Evolutionary conservation across 2,113 vertebrate genomes (phyloP).

Genomic region (Trogon surrucura): DNA sequence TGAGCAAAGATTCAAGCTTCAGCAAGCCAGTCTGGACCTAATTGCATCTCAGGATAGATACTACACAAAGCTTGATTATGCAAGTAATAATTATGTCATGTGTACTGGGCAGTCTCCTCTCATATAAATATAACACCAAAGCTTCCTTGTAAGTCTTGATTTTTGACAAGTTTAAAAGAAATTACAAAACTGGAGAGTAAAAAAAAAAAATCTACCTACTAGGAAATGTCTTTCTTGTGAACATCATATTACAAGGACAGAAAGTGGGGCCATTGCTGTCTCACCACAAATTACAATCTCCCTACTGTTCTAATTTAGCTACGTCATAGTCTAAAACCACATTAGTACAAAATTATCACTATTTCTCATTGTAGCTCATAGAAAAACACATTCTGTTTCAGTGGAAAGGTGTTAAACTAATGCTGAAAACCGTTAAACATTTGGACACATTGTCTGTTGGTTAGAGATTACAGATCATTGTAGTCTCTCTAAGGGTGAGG

Average conservation of each 20-base stretch:
- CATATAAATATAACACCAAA: neutral
- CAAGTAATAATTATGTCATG: constrained; percentile 25
- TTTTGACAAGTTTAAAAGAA: neutral
- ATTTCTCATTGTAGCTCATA: neutral
- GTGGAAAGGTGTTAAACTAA: neutral
- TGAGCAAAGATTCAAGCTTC: constrained; percentile 41
- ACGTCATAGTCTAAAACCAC: neutral
- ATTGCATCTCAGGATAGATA: constrained; percentile 22
- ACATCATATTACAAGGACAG: neutral
- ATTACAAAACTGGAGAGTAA: neutral
- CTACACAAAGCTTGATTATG: neutral
- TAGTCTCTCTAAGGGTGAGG: neutral
- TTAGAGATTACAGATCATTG: neutral
- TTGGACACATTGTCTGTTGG: neutral
- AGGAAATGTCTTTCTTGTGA: neutral
- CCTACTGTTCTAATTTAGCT: neutral
- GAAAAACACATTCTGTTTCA: neutral
- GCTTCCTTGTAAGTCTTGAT: neutral
- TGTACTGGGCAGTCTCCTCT: neutral
- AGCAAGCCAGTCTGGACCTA: constrained; percentile 19
- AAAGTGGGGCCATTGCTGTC: neutral
- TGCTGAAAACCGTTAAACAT: neutral
- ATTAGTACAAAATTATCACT: neutral
- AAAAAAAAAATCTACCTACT: neutral
- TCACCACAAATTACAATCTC: neutral